Percentiles rank a stretch among this genome's conserved stretches.
phyloP scores from a whole-genome alignment of 2,888 invertebrate species.

The Oscheius onirici region DNA sequence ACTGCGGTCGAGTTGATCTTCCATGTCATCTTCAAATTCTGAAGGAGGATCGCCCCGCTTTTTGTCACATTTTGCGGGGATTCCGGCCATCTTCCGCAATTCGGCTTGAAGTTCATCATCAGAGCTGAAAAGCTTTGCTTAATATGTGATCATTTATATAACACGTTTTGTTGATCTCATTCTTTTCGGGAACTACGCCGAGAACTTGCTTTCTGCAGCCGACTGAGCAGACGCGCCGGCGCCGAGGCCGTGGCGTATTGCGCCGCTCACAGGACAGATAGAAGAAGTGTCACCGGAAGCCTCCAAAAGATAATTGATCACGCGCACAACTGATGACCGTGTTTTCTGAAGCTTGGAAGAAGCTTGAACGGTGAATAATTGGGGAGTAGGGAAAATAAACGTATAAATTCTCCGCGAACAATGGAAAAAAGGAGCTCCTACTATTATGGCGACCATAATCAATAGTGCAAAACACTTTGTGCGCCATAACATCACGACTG shows the following conservation, averaged over 20 bases:
- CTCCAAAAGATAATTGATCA: conserved; percentile 8
- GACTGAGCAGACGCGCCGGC: conserved; percentile 19
- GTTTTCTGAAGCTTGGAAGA: not conserved
- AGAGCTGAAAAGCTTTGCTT: conserved; percentile 47
- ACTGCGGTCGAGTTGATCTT: conserved; percentile 53
- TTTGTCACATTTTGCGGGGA: conserved; percentile 35
- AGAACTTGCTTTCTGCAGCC: conserved; percentile 5
- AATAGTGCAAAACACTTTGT: too few species aligned
- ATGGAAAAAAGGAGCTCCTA: too few species aligned
- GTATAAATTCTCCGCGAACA: not conserved
- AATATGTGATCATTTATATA: not conserved
- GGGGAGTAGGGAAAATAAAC: not conserved
- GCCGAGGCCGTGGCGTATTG: conserved; percentile 12
- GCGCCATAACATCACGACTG: not conserved
- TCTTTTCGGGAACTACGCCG: not conserved
- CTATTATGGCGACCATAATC: too few species aligned
- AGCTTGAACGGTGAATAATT: not conserved
- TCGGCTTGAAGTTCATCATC: conserved; percentile 62
- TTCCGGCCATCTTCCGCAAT: conserved; percentile 51
- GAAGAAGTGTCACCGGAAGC: conserved; percentile 2
- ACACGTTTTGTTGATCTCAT: conserved; percentile 6
- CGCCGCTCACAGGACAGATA: conserved; percentile 10
- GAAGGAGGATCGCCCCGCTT: conserved; percentile 28
- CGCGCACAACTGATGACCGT: not conserved
- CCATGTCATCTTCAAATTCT: conserved; percentile 63